A percentile compares a stretch with the other conserved stretches of the same genome.
These are phyloP conservation scores for Himantopus leucocephalus DNA, from an alignment of 2,113 vertebrate species.

Conservation along the genomic window DNA sequence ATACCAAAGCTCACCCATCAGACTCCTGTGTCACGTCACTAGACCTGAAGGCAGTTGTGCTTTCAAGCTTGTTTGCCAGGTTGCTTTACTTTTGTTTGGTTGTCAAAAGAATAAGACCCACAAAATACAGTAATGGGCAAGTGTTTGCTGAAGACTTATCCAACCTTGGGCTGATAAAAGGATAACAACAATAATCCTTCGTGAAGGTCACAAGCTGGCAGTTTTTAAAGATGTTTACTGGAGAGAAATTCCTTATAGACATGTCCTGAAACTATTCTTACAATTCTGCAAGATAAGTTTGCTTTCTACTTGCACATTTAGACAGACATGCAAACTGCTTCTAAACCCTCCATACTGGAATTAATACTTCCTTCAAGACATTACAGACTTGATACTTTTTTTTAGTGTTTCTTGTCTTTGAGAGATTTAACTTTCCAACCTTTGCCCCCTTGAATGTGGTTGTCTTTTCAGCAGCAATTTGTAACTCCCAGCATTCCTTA, in stretches of 20 bases:
- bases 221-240: not conserved
- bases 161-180: not conserved
- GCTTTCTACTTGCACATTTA: not conserved
- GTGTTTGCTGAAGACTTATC: not conserved
- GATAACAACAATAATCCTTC: not conserved
- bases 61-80: not conserved
- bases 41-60: not conserved
- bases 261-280: not conserved
- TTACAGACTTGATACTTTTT: not conserved
- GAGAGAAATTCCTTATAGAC: not conserved
- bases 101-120: not conserved
- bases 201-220: not conserved
- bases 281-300: not conserved
- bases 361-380: not conserved
- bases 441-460: not conserved
- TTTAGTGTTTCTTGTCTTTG: not conserved
- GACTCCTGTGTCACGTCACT: not conserved
- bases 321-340: not conserved
- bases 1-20: not conserved
- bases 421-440: not conserved
- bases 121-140: not conserved
- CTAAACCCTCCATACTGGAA: not conserved
- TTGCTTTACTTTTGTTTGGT: not conserved
- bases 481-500: not conserved
- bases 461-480: slow-evolving; percentile 4